These are phyloP conservation scores for Chlorocebus sabaeus DNA, from an alignment of 2,113 vertebrate species.

Conservation along the genomic window DNA sequence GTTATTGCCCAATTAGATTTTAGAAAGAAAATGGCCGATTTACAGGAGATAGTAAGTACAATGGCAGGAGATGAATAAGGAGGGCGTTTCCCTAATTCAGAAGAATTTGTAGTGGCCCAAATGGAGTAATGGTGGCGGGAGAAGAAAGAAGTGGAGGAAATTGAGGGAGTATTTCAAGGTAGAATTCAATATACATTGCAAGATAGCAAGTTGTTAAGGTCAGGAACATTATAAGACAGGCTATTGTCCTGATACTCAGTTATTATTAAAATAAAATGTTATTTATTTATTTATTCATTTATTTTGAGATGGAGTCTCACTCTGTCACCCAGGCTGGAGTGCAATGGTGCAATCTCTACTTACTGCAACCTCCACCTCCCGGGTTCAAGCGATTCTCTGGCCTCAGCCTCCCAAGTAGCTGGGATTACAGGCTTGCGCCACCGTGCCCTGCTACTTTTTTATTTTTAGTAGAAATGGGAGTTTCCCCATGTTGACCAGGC, in stretches of 20 bases:
- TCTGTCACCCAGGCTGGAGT: no score
- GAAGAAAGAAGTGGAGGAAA: neutral
- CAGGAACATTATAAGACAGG: neutral
- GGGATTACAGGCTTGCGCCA: no score
- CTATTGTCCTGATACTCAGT: neutral
- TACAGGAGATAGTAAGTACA: neutral
- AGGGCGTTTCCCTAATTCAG: neutral
- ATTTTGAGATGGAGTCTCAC: no score
- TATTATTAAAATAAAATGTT: conserved; percentile 16
- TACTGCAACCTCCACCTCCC: rapidly evolving
- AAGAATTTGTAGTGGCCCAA: neutral
- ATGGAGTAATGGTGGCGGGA: neutral
- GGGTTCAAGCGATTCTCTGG: no score
- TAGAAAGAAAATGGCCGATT: neutral
- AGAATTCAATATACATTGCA: neutral
- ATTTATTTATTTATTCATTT: neutral
- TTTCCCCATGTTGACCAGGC: no score
- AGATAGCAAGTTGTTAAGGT: neutral
- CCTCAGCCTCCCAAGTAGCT: no score
- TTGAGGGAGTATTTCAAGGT: neutral
- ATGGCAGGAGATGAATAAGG: neutral
- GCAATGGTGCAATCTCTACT: no score
- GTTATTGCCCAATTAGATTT: neutral
- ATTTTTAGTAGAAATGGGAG: no score
- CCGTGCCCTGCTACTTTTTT: no score